phyloP scores from a whole-genome alignment of 2,797 vertebrate species.

The Falco novaeseelandiae region DNA sequence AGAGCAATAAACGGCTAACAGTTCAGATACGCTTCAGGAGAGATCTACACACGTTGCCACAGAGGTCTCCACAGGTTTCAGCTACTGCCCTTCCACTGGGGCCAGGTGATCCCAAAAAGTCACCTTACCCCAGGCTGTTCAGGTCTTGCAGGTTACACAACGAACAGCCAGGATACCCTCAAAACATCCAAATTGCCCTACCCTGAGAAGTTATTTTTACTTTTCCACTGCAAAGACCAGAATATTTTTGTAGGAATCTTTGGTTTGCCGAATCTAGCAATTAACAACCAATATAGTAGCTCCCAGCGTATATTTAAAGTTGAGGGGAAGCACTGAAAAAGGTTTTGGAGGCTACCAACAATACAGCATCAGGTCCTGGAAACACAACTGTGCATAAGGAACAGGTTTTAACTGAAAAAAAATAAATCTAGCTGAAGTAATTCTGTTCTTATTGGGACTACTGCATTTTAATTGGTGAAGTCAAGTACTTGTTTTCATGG shows the following conservation, averaged over 20 bases:
- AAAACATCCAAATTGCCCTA: not conserved
- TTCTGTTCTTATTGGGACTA: not conserved
- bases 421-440: not conserved
- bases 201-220: not conserved
- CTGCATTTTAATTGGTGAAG: not conserved
- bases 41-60: fast-evolving
- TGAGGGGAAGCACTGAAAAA: conserved; percentile 4
- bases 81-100: not conserved
- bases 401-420: not conserved
- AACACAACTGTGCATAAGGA: not conserved
- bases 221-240: not conserved
- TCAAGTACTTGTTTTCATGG: not conserved
- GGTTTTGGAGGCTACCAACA: not conserved
- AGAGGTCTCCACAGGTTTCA: not conserved
- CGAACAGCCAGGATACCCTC: not conserved
- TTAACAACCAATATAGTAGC: conserved; percentile 45
- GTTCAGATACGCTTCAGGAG: not conserved
- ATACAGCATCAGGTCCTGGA: not conserved
- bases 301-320: not conserved
- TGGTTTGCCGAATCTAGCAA: conserved; percentile 15
- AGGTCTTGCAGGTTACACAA: not conserved
- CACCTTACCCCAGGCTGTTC: not conserved
- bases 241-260: not conserved
- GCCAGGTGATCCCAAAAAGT: not conserved
- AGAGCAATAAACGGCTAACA: not conserved